phyloP scores from a whole-genome alignment of 2,797 vertebrate genomes.

The Erethizon dorsatum region DNA sequence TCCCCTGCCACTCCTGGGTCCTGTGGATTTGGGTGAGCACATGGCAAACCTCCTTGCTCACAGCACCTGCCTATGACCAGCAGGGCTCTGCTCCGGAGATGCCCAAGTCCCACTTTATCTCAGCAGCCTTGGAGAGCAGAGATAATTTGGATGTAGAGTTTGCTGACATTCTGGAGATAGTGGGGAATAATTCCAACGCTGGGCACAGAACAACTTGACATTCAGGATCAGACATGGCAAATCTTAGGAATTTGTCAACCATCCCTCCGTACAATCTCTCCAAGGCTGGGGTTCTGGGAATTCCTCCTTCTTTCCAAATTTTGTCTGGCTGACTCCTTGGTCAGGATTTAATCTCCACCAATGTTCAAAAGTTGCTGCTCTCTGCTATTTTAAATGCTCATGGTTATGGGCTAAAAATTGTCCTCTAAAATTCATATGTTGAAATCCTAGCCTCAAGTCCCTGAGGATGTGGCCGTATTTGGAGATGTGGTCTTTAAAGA shows the following conservation, averaged over 20 bases:
- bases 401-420: neutral
- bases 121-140: neutral
- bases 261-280: neutral
- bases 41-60: neutral
- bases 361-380: neutral
- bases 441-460: neutral
- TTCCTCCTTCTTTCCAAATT: neutral
- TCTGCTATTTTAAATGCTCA: neutral
- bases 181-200: neutral
- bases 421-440: neutral
- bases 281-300: constrained; percentile 28
- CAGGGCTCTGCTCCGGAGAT: neutral
- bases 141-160: neutral
- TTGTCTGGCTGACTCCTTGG: neutral
- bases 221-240: neutral
- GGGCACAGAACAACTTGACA: neutral
- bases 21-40: neutral
- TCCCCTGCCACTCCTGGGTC: neutral
- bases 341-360: neutral
- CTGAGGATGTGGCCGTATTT: neutral
- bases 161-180: neutral
- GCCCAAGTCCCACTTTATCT: neutral
- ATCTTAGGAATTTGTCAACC: neutral
- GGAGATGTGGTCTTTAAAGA: neutral
- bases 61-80: neutral